A percentile compares a stretch with the other conserved stretches of the same genome.
Evolutionary conservation across 2,888 invertebrate genomes (phyloP).

Genomic region (Gandaritis pyraliata): DNA sequence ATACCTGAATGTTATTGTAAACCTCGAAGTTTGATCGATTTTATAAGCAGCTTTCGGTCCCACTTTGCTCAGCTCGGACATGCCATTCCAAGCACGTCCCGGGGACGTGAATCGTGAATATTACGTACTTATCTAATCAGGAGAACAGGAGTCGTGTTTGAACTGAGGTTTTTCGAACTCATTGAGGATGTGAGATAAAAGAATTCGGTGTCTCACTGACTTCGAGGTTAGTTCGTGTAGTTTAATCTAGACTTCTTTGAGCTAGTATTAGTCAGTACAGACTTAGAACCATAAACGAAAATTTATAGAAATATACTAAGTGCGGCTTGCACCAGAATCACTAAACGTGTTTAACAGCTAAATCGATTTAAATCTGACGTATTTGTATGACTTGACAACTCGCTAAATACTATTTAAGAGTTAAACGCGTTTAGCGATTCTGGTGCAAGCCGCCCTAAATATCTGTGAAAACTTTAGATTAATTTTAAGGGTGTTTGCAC

Average conservation of each 20-base stretch:
- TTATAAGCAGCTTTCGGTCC: constrained; percentile 14
- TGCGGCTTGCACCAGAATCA: no score
- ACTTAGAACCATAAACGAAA: neutral
- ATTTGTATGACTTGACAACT: no score
- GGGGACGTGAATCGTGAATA: constrained; percentile 24
- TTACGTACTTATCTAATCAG: constrained; percentile 33
- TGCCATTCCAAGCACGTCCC: constrained; percentile 28
- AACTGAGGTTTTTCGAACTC: constrained; percentile 27
- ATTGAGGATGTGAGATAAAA: constrained; percentile 18
- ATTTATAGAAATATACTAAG: neutral
- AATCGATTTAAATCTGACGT: no score
- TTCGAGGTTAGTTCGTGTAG: constrained; percentile 8
- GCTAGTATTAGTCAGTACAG: neutral
- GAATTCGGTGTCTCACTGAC: neutral
- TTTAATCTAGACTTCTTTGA: neutral
- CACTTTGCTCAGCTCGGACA: constrained; percentile 21
- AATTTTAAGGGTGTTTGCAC: no score
- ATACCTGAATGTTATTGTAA: constrained; percentile 4
- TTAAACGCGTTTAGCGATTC: no score
- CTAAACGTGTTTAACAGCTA: no score
- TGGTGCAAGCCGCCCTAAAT: no score
- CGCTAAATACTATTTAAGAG: no score
- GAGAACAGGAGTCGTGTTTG: constrained; percentile 20
- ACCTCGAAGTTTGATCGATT: constrained; percentile 17
- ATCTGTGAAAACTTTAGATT: no score